Base-by-base conservation (phyloP, 2,888 invertebrate genomes). In the Galeruca laticollis region DNA sequence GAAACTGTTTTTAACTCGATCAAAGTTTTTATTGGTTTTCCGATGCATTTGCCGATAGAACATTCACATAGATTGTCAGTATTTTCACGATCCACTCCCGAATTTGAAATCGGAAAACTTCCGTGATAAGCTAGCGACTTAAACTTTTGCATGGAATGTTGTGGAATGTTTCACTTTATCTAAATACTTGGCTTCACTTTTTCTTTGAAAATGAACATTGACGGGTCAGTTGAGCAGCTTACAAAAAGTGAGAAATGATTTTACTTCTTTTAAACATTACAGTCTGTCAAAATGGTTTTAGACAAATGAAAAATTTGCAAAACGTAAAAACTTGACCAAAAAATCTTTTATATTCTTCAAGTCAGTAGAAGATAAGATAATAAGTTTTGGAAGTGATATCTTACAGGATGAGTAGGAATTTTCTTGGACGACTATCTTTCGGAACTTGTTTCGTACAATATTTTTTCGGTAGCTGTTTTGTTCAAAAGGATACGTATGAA, bases 1-100 rank as follows among this genome's bases (percentile, higher is more conserved):
- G 65, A 65, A 65, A 65, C 62, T 62, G 33, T 62, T 62, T 62
- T 62, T 26, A 62, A 62, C 43, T 62, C 10, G 18, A 49, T 33
- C 47, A 49, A 61, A 60, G 8, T 61, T 61, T 33, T 33, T 49
- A 51, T 51, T 61, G 13, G 33, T 33, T 61, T 61, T 61, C 15
- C 18, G 18, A 5, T 43, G 51, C 61, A 51, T 61, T 51, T 35
- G 51, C 51, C 20, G 15, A 62, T 18, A 1, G 13, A 40, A 21
- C n/a, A 43, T 59, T 20, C 21, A 18, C 47, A 21, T 60, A 49
- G 31, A 49, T 49, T 60, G 43, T 15, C n/a, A 43, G 43, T 13
- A 43, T 60, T 60, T 47, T 43, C 20, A 18, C 47, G 47, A 47
- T 47, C 15, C 8, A 47, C 47, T 47, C 15, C 8, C 18, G 18